phyloP scores from a whole-genome alignment of 2,113 vertebrate species.

The Brachyhypopomus gauderio region DNA sequence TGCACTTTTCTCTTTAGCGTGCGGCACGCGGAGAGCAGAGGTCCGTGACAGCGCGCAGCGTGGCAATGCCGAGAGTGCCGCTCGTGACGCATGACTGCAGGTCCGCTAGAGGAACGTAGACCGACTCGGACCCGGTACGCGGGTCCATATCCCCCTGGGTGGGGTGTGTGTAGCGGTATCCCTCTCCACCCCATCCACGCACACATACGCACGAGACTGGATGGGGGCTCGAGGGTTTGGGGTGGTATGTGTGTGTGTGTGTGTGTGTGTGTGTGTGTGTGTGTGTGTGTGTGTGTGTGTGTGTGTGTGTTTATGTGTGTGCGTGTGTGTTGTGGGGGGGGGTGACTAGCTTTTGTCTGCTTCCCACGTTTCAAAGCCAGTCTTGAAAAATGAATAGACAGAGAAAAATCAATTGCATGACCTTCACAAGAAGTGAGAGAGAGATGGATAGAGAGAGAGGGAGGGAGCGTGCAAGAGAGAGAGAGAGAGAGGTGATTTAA shows the following conservation, averaged over 20 bases:
- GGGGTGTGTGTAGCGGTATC: conserved; percentile 35
- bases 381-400: conserved; percentile 85
- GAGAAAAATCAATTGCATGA: conserved; percentile 85
- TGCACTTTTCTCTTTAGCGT: conserved; percentile 18
- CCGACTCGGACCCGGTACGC: conserved; percentile 50
- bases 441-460: conserved; percentile 49
- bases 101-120: conserved; percentile 74
- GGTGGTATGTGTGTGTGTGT: too few species aligned
- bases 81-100: conserved; percentile 77
- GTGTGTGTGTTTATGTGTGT: too few species aligned
- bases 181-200: conserved; percentile 56
- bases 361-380: conserved; percentile 84
- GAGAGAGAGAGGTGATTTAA: conserved; percentile 39
- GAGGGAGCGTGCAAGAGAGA: conserved; percentile 35
- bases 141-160: background rate
- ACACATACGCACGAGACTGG: too few species aligned
- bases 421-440: conserved; percentile 77
- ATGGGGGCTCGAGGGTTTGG: too few species aligned
- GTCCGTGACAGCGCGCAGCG: conserved; percentile 28
- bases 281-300: too few species aligned
- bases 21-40: conserved; percentile 1
- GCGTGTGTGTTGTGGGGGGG: too few species aligned
- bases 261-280: too few species aligned
- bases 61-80: background rate
- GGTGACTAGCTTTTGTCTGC: conserved; percentile 81